Base-by-base conservation (phyloP, 2,888 invertebrate genomes). In the Macrosoma leucophasiata region DNA sequence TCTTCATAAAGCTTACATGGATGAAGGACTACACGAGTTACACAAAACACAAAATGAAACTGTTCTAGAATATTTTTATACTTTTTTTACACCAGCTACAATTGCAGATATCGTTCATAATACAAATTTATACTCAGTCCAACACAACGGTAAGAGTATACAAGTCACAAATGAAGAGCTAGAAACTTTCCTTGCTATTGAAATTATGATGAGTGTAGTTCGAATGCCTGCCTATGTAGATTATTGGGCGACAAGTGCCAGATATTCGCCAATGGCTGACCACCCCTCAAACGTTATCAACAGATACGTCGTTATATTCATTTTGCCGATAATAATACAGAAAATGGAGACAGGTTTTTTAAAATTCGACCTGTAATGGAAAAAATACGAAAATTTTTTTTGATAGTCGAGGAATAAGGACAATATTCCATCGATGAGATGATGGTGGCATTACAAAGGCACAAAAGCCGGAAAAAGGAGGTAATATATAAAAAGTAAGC, bases 361-460 rank as follows among this genome's bases (percentile, higher is more conserved):
- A 51, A 51, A 39, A 35, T 51, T n/a, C 33, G 48, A 13, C 43
- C 38, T 12, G 13, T 52, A 10, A 19, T 46, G 27, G 36, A 52
- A 37, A 42, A 28, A 23, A 34, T 47, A 20, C 27, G 42, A 10
- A 20, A 31, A 9, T 50, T 48, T 19, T 49, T 41, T 29, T 24
- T 44, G 9, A 25, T 38, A 32, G 21, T 44, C n/a, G 46, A 52
- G 36, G 43, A 51, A 25, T 55, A 56, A 45, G 46, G 29, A n/a
- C 35, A 41, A 10, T 58, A 41, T 29, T 50, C 43, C 19, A 43
- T 55, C 5, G 62, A 62, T 40, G 61, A 68, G 38, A 60, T 61
- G 58, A 62, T 62, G 55, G 42, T 65, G 6, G n/a, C 46, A 55
- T 2, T 59, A 62, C 31, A 62, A 62, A 43, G 58, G 61, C 1